Percentiles rank a stretch among this genome's conserved stretches.
Conservation (phyloP, 2,797 vertebrate genomes). For the Hoplostethus atlanticus region DNA sequence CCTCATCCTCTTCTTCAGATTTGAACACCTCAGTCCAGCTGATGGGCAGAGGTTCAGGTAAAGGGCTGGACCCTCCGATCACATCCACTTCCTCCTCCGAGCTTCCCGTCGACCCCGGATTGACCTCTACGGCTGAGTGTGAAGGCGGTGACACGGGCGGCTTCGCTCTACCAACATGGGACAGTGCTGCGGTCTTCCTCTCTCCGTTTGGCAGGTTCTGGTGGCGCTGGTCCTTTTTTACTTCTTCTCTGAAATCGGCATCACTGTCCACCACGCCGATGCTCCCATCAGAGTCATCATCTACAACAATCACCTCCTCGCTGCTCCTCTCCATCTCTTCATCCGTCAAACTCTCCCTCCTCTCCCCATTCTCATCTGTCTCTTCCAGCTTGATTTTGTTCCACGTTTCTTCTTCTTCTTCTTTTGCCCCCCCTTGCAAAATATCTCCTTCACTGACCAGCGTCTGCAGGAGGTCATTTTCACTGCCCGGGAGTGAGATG, state of each 20-base stretch:
- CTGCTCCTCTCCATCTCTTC: constrained; percentile 11
- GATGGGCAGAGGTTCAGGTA: constrained; percentile 40
- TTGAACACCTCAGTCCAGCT: constrained; percentile 52
- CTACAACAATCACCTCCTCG: constrained; percentile 37
- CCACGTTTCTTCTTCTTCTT: not conserved
- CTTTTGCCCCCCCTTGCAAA: not conserved
- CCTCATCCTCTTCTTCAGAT: constrained; percentile 35
- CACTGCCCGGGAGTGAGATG: not conserved
- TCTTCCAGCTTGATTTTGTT: not conserved
- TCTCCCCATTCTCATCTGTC: not conserved
- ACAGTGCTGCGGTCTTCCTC: not conserved
- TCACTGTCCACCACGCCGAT: not conserved
- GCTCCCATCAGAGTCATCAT: constrained; percentile 13
- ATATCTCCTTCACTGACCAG: not conserved
- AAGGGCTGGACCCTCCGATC: constrained; percentile 40
- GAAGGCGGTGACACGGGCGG: not conserved
- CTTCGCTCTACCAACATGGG: not conserved
- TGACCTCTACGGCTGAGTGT: not conserved
- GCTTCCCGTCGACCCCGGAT: not conserved
- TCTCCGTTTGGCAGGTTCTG: not conserved
- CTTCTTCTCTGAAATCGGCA: not conserved
- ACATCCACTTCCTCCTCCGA: constrained; percentile 61
- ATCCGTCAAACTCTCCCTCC: not conserved
- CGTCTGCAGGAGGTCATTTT: too few relatives aligned
- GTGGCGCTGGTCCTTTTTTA: not conserved